phyloP scores from a whole-genome alignment of 1,140 invertebrate species.

The Macrotrachela quadricornifera region DNA sequence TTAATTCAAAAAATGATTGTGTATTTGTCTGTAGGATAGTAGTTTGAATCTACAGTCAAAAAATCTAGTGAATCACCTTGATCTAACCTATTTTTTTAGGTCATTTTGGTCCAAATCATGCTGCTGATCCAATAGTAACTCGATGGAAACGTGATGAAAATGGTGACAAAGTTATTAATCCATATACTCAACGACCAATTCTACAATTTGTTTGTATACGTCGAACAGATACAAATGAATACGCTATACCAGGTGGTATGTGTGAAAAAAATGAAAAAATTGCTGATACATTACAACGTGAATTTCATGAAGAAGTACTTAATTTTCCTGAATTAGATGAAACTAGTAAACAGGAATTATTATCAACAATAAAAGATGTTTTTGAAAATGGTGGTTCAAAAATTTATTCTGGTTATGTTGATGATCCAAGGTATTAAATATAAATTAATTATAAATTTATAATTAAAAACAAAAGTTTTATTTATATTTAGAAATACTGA shows the following conservation, averaged over 20 bases:
- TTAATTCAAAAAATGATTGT: background rate
- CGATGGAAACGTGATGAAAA: conserved; percentile 47
- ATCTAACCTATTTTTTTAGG: conserved; percentile 37
- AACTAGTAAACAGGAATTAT: conserved; percentile 27
- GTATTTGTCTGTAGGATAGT: no score
- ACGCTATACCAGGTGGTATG: conserved; percentile 76
- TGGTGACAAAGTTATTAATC: conserved; percentile 14
- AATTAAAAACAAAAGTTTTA: no score
- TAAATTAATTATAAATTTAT: no score
- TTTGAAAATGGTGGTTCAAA: conserved; percentile 9
- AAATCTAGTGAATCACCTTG: no score
- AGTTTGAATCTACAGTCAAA: no score
- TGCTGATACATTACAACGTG: conserved; percentile 48
- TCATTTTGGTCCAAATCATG: conserved; percentile 73
- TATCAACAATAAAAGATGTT: background rate
- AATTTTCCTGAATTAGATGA: conserved; percentile 38
- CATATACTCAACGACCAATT: conserved; percentile 31
- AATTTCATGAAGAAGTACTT: conserved; percentile 73
- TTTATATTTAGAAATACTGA: conserved; percentile 47
- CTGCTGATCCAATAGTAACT: conserved; percentile 66
- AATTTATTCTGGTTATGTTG: conserved; percentile 30
- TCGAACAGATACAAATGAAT: conserved; percentile 54
- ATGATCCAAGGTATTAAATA: conserved; percentile 17
- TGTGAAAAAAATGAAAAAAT: conserved; percentile 63
- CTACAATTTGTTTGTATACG: conserved; percentile 69